Percentiles rank a stretch among this genome's conserved stretches.
phyloP scores from a whole-genome alignment of 2,888 invertebrate genomes.

The Invenusta paracnida region DNA sequence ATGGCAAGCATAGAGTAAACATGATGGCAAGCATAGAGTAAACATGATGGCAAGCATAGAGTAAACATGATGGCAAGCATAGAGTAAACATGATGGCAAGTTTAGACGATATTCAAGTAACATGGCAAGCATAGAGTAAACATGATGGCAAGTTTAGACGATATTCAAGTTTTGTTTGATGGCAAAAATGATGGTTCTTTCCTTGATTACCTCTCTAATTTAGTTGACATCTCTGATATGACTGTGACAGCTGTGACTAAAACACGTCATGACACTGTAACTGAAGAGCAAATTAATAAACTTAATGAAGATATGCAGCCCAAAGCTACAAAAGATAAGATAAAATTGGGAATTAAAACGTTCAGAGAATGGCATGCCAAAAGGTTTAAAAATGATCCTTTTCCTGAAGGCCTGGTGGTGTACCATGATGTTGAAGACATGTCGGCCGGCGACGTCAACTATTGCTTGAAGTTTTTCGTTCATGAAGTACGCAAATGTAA shows the following conservation, averaged over 20 bases:
- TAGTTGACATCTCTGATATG: no score
- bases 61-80: no score
- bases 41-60: no score
- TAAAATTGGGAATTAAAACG: background rate
- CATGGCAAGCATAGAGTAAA: no score
- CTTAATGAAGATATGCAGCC: background rate
- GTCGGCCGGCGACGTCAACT: background rate
- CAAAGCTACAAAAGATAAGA: background rate
- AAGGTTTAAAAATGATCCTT: background rate
- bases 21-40: no score
- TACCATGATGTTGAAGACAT: background rate
- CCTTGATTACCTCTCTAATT: no score
- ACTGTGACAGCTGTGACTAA: no score
- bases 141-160: no score
- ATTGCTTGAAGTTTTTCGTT: background rate
- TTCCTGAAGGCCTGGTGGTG: background rate
- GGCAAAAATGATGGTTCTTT: no score
- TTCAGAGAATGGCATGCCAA: background rate
- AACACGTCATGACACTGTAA: background rate
- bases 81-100: no score
- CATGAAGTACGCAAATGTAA: background rate
- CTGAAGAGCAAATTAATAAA: background rate
- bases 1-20: background rate
- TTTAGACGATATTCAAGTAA: no score
- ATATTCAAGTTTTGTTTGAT: no score